Conservation (phyloP, 2,888 invertebrate species). For the Unio pictorum region DNA sequence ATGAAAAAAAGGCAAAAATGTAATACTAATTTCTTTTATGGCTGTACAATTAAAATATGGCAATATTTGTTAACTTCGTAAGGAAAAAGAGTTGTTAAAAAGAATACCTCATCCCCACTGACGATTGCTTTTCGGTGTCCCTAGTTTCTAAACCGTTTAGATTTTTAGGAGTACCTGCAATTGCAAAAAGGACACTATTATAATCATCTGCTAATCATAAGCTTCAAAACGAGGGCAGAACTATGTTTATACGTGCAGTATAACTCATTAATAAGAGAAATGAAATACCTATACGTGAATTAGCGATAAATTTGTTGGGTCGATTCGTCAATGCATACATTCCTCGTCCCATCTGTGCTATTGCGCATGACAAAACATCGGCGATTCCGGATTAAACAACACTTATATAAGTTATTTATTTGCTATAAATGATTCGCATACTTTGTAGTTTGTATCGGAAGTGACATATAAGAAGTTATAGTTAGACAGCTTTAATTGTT, state of each 20-base stretch:
- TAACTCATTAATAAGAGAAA: slow-evolving; percentile 17
- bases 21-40: no score
- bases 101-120: slow-evolving; percentile 53
- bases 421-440: no score
- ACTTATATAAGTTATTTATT: neutral
- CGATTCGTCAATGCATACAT: slow-evolving; percentile 62
- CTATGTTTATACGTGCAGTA: slow-evolving; percentile 11
- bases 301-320: slow-evolving; percentile 58
- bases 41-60: no score
- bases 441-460: no score
- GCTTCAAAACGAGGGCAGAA: slow-evolving; percentile 25
- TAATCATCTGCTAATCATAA: slow-evolving; percentile 8
- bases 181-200: slow-evolving; percentile 13
- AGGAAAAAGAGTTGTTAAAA: no score
- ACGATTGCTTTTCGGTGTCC: slow-evolving; percentile 44
- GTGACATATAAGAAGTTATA: no score
- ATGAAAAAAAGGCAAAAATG: no score
- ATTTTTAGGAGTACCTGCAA: slow-evolving; percentile 54
- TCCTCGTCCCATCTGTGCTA: slow-evolving; percentile 44
- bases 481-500: no score
- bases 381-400: slow-evolving; percentile 23
- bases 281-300: slow-evolving; percentile 56
- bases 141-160: slow-evolving; percentile 60
- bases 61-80: no score
- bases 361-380: slow-evolving; percentile 29